Conservation (phyloP, 1,140 invertebrate species). For the Plectrocnemia conspersa region DNA sequence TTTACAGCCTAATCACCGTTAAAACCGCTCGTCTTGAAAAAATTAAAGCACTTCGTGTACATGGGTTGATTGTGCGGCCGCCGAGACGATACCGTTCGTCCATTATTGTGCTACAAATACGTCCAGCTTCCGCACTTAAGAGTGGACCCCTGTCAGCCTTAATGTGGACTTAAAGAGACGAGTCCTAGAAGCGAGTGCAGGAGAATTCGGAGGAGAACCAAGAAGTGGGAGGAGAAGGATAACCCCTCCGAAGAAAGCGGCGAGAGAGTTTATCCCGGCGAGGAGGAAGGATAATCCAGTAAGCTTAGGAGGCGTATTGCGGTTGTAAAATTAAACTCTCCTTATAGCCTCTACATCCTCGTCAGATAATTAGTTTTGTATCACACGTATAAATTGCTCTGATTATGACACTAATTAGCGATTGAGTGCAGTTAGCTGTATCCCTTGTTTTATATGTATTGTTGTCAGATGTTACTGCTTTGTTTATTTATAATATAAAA, state of each 20-base stretch:
- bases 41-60: neutral
- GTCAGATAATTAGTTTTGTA: conserved; percentile 9
- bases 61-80: neutral
- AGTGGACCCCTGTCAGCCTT: conserved; percentile 21
- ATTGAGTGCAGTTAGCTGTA: too few species aligned
- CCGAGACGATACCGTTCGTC: neutral
- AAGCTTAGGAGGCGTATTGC: conserved; percentile 8
- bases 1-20: too few species aligned
- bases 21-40: too few species aligned
- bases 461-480: too few species aligned
- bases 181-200: neutral
- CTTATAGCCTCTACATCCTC: neutral
- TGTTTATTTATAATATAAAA: too few species aligned
- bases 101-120: conserved; percentile 1
- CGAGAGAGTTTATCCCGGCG: too few species aligned
- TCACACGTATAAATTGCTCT: conserved; percentile 5
- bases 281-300: conserved; percentile 5
- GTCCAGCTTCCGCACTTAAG: conserved; percentile 10
- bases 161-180: conserved; percentile 21
- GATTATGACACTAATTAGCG: neutral
- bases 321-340: conserved; percentile 10
- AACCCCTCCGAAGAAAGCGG: too few species aligned
- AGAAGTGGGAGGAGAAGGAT: too few species aligned
- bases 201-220: too few species aligned
- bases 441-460: too few species aligned